Evolutionary conservation across 2,888 invertebrate genomes (phyloP), one percentile per base, ranked within the genome.

Genomic region (Sepioteuthis lessoniana): DNA sequence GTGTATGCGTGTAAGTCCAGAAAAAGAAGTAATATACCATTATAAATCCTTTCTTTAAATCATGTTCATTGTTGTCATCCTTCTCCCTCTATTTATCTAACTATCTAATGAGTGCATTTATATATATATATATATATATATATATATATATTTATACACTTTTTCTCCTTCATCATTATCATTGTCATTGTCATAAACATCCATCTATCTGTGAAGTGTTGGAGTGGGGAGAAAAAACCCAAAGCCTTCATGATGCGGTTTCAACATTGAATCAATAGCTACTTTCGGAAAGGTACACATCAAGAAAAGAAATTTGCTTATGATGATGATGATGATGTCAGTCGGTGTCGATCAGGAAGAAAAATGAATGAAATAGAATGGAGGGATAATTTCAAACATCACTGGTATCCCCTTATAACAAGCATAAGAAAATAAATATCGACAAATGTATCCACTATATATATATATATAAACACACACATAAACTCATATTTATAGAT

Each of bases 141-240:
- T 16, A 76, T 16, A 76, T 2, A 35, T 35, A 76, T 16, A 76
- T n/a, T 16, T n/a, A 19, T n/a, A 35, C n/a, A 13, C 13, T 31
- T 8, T n/a, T 76, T 10, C n/a, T 76, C 76, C n/a, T 76, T 76
- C n/a, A n/a, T 76, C 76, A 76, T 76, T 76, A 76, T 76, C n/a
- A 8, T n/a, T 76, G 76, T 76, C 76, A 76, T 76, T 76, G 76
- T 76, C n/a, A 76, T n/a, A 76, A 76, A 8, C 76, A 76, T 76
- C n/a, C 76, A 76, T 76, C 76, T 76, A 76, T 76, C 76, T 76
- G 76, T 76, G 76, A 76, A 76, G n/a, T 76, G 76, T 31, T 76
- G 31, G 76, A 25, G 25, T 4, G 76, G 8, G 76, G 8, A 25
- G 7, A 47, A n/a, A n/a, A n/a, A 76, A 76, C 10, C 10, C 31